phyloP scores from a whole-genome alignment of 1,140 invertebrate genomes.

The Drosophila arawakana region DNA sequence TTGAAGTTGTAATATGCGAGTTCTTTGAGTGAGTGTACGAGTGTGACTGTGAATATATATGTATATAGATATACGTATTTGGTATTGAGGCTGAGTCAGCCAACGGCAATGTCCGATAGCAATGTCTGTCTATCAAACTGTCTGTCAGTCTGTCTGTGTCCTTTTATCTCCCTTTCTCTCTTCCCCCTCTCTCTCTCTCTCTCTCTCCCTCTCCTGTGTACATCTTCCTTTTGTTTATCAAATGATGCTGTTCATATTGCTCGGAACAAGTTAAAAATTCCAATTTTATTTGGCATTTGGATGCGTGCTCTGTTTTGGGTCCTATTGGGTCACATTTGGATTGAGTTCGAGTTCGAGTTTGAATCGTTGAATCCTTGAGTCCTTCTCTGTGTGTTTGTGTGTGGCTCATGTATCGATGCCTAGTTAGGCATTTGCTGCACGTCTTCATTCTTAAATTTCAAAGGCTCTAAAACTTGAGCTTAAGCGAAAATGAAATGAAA shows the following conservation, averaged over 20 bases:
- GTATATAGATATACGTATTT: neutral
- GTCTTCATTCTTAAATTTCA: constrained; percentile 63
- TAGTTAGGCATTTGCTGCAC: constrained; percentile 65
- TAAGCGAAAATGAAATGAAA: constrained; percentile 58
- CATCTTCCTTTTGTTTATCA: constrained; percentile 56
- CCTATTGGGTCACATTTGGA: neutral
- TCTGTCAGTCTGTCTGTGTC: neutral
- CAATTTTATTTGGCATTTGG: constrained; percentile 48
- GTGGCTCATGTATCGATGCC: constrained; percentile 14
- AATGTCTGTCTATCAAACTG: constrained; percentile 1
- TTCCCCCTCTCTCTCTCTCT: neutral
- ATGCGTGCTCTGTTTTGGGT: constrained; percentile 24
- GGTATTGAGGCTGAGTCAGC: constrained; percentile 36
- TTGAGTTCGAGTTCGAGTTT: neutral
- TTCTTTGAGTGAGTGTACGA: constrained; percentile 26
- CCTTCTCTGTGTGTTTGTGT: constrained; percentile 7
- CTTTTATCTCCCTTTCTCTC: neutral
- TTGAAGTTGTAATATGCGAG: constrained; percentile 52
- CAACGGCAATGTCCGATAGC: constrained; percentile 23
- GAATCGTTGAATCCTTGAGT: constrained; percentile 20
- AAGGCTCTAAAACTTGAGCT: constrained; percentile 44
- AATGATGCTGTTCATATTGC: constrained; percentile 48
- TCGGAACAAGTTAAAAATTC: constrained; percentile 60
- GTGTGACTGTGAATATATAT: constrained; percentile 1
- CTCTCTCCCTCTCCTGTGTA: constrained; percentile 18